Evolutionary conservation across 2,888 invertebrate species (phyloP), one percentile per base, ranked within the genome.

Genomic region (Diaphora mendica): DNA sequence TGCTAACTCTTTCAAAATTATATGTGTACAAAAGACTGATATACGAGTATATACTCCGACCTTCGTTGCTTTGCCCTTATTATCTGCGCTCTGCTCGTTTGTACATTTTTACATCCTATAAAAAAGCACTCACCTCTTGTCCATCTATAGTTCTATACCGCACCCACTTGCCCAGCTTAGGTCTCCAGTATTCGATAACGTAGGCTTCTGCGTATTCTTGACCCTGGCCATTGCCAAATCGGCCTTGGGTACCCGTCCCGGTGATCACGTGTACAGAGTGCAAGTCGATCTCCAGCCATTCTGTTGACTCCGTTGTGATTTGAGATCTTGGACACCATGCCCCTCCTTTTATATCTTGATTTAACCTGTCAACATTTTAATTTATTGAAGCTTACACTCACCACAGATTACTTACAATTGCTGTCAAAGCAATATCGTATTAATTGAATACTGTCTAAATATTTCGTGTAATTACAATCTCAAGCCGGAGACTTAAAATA

Each of bases 281-380:
- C 81, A 99, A 96, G 91, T 99, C 97, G 80, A 98, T 97, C 96
- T 99, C 97, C 77, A 98, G 93, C 97, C 97, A 98, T 91, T 98
- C 98, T 76, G 96, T 96, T 4, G 97, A 96, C 85, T 97, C 97
- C n/a, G 97, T 96, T 39, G 97, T 97, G 87, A 98, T 97, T 91
- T 97, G 97, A 70, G 96, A 96, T 92, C 97, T 97, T 20, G 99
- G 99, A 94, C 99, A 99, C 99, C 99, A 99, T 0, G 99, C 99
- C 67, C 99, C 99, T 23, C 98, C 98, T 87, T 97, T 97, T 81
- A 96, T 96, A 89, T 99, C 99, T 85, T 97, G 97, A 82, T 97
- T 97, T 83, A 99, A 96, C 91, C 99, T 99, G 96, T 44, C 64
- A 77, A 95, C 93, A 64, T 51, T 48, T 62, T 51, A 42, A 64